Percentiles rank a stretch among this genome's conserved stretches.
Evolutionary conservation across 2,797 vertebrate species (phyloP).

Genomic region (Spinus pinus): DNA sequence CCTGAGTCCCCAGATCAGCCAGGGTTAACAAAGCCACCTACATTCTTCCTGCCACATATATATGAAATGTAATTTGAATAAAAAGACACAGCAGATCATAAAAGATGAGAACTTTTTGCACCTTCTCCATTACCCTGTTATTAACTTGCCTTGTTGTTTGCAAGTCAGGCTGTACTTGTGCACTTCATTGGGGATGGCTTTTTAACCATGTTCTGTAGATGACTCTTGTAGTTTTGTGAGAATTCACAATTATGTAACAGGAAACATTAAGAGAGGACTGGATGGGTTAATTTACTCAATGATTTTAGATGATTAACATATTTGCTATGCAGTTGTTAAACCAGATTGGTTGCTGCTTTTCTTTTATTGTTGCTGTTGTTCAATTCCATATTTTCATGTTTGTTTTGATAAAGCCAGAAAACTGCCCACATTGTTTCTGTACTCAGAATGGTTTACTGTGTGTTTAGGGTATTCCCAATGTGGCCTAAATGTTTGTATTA

Average conservation of each 20-base stretch:
- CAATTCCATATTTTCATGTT: neutral
- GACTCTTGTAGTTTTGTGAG: neutral
- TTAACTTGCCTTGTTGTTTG: neutral
- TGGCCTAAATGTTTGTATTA: neutral
- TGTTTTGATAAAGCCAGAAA: slow-evolving; percentile 19
- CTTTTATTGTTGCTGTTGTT: neutral
- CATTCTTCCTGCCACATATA: neutral
- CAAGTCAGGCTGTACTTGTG: neutral
- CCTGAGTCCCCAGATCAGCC: neutral
- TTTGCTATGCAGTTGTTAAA: neutral
- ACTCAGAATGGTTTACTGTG: neutral
- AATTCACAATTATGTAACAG: neutral
- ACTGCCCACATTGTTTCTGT: neutral
- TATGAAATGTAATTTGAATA: slow-evolving; percentile 10
- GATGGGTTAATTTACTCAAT: neutral
- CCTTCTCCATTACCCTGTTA: neutral
- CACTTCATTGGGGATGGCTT: neutral
- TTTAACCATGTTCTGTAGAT: neutral
- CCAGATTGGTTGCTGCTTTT: neutral
- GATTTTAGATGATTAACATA: neutral
- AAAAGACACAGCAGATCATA: neutral
- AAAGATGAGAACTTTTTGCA: neutral
- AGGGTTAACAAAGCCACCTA: neutral
- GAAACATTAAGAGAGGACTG: neutral
- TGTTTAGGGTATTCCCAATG: slow-evolving; percentile 1